Conservation (phyloP, 2,113 vertebrate species). For the Muscicapa adusta region DNA sequence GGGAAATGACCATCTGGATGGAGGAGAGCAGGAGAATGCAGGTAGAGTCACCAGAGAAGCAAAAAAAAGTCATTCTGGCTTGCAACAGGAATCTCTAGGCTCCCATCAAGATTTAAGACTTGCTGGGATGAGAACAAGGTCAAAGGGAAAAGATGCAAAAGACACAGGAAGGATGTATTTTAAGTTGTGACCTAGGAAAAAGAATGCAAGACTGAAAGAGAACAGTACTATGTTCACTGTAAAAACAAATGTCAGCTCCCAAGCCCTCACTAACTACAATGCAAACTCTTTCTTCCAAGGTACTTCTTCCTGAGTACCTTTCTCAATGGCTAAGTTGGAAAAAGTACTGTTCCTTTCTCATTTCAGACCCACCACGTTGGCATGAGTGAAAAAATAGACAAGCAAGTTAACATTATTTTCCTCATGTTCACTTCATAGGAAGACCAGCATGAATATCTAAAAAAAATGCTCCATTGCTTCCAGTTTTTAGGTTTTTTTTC, state of each 20-base stretch:
- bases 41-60: not conserved
- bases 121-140: not conserved
- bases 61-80: not conserved
- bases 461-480: not conserved
- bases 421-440: not conserved
- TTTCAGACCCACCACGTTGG: not conserved
- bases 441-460: not conserved
- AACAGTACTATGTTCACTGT: not conserved
- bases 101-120: not conserved
- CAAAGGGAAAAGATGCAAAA: not conserved
- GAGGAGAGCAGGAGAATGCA: not conserved
- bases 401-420: not conserved
- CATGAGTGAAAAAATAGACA: not conserved
- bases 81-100: not conserved
- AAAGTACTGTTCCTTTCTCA: not conserved
- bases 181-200: not conserved
- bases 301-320: not conserved
- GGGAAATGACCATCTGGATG: accelerated
- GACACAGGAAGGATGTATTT: not conserved
- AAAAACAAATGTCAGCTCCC: not conserved
- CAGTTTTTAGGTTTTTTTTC: not conserved
- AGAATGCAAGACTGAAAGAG: not conserved
- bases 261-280: not conserved
- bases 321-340: not conserved
- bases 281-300: not conserved